Percentiles rank a stretch among this genome's conserved stretches.
Conservation (phyloP, 2,888 invertebrate species). For the Rhogogaster chlorosoma region DNA sequence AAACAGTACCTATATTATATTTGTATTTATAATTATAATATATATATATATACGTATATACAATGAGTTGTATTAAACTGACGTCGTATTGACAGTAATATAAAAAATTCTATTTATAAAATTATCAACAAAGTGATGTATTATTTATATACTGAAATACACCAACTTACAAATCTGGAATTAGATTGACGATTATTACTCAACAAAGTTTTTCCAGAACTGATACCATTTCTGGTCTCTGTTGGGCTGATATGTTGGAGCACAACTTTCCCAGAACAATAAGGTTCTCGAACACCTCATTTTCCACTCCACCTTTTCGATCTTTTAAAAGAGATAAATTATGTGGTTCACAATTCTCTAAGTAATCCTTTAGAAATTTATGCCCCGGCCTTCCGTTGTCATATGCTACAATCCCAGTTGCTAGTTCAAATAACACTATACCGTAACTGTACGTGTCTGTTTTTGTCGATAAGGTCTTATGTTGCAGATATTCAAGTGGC, state of each 20-base stretch:
- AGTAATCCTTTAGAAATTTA: conserved; percentile 82
- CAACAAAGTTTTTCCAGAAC: conserved; percentile 80
- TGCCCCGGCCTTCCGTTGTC: conserved; percentile 80
- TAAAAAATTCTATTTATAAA: neutral
- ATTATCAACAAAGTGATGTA: neutral
- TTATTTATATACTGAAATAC: neutral
- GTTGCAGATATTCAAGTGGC: conserved; percentile 92
- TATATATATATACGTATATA: neutral
- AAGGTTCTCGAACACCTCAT: conserved; percentile 81
- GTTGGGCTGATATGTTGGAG: conserved; percentile 81
- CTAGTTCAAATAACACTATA: conserved; percentile 91
- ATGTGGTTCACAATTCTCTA: conserved; percentile 77
- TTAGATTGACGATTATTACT: conserved; percentile 60
- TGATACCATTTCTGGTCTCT: conserved; percentile 88
- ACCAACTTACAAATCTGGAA: neutral
- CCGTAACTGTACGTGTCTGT: conserved; percentile 98
- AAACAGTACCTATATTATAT: neutral
- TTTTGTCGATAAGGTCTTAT: conserved; percentile 90
- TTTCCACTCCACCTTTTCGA: conserved; percentile 77
- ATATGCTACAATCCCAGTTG: conserved; percentile 86
- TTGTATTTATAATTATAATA: neutral
- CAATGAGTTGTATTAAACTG: neutral
- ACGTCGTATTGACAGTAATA: neutral
- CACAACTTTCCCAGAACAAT: conserved; percentile 86
- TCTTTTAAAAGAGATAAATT: conserved; percentile 73